Conservation (phyloP, 2,888 invertebrate genomes). For the Eristalis pertinax region DNA sequence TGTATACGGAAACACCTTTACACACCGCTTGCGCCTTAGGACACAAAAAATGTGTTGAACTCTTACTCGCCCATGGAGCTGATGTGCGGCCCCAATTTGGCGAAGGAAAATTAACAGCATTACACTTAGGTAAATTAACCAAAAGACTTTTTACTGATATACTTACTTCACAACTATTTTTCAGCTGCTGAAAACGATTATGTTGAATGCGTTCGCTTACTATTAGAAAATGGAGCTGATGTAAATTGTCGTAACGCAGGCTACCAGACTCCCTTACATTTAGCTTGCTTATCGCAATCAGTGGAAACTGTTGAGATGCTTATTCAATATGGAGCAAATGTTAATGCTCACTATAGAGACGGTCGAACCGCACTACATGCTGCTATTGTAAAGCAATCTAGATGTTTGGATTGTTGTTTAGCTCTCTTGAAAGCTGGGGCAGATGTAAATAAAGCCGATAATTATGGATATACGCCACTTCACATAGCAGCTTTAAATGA, state of each 20-base stretch:
- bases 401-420: constrained; percentile 86
- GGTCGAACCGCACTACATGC: constrained; percentile 91
- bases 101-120: constrained; percentile 87
- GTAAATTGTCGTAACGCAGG: constrained; percentile 89
- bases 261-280: constrained; percentile 91
- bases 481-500: constrained; percentile 93
- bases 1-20: constrained; percentile 92
- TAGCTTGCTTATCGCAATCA: constrained; percentile 91
- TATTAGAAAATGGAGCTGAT: constrained; percentile 89
- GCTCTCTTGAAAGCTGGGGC: constrained; percentile 86
- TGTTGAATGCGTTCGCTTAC: constrained; percentile 87
- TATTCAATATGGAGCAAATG: constrained; percentile 85
- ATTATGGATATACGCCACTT: constrained; percentile 91
- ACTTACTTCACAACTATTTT: background rate
- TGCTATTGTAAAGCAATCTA: constrained; percentile 89
- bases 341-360: constrained; percentile 87
- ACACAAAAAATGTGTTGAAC: constrained; percentile 86
- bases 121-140: constrained; percentile 85
- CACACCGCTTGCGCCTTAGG: constrained; percentile 91
- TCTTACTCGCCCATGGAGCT: constrained; percentile 90
- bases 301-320: constrained; percentile 89
- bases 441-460: constrained; percentile 88
- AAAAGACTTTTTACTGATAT: background rate
- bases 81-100: constrained; percentile 90
- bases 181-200: constrained; percentile 92